These are phyloP conservation scores for Girardinichthys multiradiatus DNA, from an alignment of 2,113 vertebrate genomes.

Conservation along the genomic window DNA sequence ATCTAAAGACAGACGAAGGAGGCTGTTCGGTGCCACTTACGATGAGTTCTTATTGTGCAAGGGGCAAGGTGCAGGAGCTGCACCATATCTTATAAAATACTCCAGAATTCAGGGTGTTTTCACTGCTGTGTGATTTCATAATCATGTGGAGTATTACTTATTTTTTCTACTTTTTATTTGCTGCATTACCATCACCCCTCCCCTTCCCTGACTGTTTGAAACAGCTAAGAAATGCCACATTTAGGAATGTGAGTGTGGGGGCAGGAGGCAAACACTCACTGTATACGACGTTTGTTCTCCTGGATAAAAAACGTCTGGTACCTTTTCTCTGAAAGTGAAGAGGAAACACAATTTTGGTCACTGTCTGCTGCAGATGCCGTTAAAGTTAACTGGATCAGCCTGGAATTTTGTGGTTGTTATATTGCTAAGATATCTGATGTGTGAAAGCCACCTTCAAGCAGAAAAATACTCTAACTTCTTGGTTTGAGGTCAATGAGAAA, in stretches of 20 bases:
- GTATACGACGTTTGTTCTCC: conserved; percentile 18
- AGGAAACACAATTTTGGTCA: neutral
- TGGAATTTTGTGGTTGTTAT: neutral
- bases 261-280: conserved; percentile 52
- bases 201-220: conserved; percentile 18
- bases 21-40: conserved; percentile 50
- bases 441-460: neutral
- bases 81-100: neutral
- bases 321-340: neutral
- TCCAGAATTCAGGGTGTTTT: conserved; percentile 36
- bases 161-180: neutral
- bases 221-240: conserved; percentile 55
- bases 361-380: neutral
- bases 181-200: neutral
- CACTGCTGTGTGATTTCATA: conserved; percentile 14
- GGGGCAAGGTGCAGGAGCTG: conserved; percentile 4
- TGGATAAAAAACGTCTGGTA: conserved; percentile 1
- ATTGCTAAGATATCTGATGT: neutral
- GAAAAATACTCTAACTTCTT: neutral
- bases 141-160: conserved; percentile 20
- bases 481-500: neutral
- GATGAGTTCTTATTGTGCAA: neutral
- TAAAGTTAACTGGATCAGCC: neutral
- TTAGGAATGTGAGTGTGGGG: conserved; percentile 41
- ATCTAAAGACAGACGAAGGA: conserved; percentile 44